Evolutionary conservation across 2,888 invertebrate species (phyloP).

Genomic region (Pharmacophagus antenor): DNA sequence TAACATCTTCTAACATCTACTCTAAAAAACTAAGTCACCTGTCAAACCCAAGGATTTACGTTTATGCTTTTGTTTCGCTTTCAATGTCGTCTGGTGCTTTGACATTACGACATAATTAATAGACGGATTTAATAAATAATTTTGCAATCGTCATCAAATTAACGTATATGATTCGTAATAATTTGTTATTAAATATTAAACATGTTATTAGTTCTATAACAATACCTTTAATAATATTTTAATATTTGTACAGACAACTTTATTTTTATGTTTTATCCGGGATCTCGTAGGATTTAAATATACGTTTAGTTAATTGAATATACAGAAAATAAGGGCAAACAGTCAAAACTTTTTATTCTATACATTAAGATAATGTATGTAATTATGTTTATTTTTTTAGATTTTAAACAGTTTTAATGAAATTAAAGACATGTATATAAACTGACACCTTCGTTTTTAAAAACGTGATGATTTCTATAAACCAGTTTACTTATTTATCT

Average conservation of each 20-base stretch:
- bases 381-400: neutral
- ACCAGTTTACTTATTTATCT: neutral
- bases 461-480: neutral
- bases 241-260: neutral
- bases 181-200: neutral
- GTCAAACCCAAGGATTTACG: constrained; percentile 24
- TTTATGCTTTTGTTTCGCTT: constrained; percentile 24
- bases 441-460: neutral
- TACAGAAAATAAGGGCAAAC: too few relatives aligned
- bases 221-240: neutral
- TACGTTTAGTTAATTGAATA: too few relatives aligned
- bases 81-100: constrained; percentile 17
- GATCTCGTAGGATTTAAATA: too few relatives aligned
- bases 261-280: neutral
- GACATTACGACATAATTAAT: constrained; percentile 21
- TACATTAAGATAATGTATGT: neutral
- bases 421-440: neutral
- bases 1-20: constrained; percentile 21
- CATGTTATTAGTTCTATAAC: neutral
- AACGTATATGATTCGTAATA: neutral
- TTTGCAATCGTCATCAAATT: constrained; percentile 4
- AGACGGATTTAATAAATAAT: constrained; percentile 10
- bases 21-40: constrained; percentile 28
- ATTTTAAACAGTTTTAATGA: neutral
- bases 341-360: neutral